Evolutionary conservation across 1,140 invertebrate species (phyloP).

Genomic region (Drosophila rhopaloa): DNA sequence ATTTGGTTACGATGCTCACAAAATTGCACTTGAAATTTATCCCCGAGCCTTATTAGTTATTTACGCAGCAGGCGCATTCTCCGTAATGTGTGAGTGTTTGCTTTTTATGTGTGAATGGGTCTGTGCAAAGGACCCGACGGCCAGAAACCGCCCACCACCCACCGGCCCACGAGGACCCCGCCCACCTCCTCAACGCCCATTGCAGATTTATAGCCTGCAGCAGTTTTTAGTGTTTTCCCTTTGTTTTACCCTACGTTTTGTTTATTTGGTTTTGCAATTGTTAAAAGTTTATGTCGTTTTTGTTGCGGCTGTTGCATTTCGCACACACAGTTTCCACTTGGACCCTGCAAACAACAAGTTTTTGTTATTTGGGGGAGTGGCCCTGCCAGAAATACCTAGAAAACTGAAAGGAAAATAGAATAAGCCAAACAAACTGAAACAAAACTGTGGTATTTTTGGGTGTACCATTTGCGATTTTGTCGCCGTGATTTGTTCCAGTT

Average conservation of each 20-base stretch:
- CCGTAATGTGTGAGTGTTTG: constrained; percentile 36
- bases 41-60: constrained; percentile 77
- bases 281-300: constrained; percentile 77
- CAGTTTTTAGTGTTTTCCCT: constrained; percentile 63
- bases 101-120: constrained; percentile 49
- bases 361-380: constrained; percentile 43
- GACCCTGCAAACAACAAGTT: constrained; percentile 37
- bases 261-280: constrained; percentile 76
- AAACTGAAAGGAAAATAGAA: constrained; percentile 17
- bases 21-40: constrained; percentile 76
- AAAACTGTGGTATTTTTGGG: constrained; percentile 53
- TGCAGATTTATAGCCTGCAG: constrained; percentile 77
- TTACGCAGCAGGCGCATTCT: constrained; percentile 61
- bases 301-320: constrained; percentile 76
- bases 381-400: constrained; percentile 14
- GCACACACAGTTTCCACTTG: constrained; percentile 66
- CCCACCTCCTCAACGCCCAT: constrained; percentile 33
- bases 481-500: constrained; percentile 59
- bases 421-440: constrained; percentile 18
- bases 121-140: constrained; percentile 55
- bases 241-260: constrained; percentile 52
- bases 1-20: constrained; percentile 64
- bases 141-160: constrained; percentile 23
- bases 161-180: background rate
- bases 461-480: constrained; percentile 66